Conservation (phyloP, 1,140 invertebrate genomes). For the Diorhabda sublineata region DNA sequence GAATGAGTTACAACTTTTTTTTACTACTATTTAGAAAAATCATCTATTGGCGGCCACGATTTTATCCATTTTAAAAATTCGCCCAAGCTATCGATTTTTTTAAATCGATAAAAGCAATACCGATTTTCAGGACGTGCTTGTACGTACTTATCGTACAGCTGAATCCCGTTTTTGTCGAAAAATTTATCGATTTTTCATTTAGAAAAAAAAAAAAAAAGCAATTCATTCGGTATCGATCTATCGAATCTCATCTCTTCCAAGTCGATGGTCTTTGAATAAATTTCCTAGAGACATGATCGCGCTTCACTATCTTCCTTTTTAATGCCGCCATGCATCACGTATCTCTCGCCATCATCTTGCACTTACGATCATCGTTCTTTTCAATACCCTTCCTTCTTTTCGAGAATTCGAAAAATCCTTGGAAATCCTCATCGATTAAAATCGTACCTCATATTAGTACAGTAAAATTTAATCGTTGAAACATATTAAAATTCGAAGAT, state of each 20-base stretch:
- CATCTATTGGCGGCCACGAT: no score
- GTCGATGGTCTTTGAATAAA: constrained; percentile 2
- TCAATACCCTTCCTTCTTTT: neutral
- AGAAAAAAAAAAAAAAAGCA: neutral
- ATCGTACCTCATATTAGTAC: no score
- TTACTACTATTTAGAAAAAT: no score
- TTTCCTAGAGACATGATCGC: neutral
- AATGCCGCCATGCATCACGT: constrained; percentile 1
- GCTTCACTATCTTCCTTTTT: constrained; percentile 1
- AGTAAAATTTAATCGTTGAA: no score
- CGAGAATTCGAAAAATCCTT: neutral
- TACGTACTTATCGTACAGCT: no score
- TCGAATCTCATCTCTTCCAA: neutral
- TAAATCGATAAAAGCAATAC: neutral
- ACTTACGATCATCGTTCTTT: constrained; percentile 2
- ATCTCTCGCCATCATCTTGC: neutral
- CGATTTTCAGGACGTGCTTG: no score
- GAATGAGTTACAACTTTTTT: no score
- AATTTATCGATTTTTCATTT: neutral
- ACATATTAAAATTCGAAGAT: no score
- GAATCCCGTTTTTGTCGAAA: neutral
- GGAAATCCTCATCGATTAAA: neutral
- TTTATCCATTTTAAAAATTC: neutral
- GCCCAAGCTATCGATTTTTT: neutral
- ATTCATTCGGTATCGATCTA: neutral